Conservation (phyloP, 1,140 invertebrate genomes). For the Chrysomallon squamiferum region DNA sequence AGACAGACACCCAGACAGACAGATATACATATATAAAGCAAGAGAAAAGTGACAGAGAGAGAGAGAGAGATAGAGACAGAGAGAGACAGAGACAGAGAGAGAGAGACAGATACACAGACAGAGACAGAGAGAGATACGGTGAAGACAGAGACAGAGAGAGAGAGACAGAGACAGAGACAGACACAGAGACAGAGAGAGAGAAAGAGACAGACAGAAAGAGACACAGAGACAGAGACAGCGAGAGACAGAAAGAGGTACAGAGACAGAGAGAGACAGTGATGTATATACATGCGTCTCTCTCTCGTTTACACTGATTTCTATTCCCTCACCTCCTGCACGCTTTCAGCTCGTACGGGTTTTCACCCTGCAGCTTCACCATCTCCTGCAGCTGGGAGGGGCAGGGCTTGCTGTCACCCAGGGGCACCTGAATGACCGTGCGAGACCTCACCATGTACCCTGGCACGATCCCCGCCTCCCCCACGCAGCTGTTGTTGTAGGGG, state of each 20-base stretch:
- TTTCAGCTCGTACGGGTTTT: constrained; percentile 35
- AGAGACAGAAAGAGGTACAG: background rate
- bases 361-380: constrained; percentile 50
- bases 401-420: constrained; percentile 63
- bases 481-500: constrained; percentile 59
- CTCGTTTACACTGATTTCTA: background rate
- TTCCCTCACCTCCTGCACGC: constrained; percentile 63
- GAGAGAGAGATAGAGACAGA: too few relatives aligned
- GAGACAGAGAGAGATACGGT: too few relatives aligned
- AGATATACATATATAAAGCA: too few relatives aligned
- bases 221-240: background rate
- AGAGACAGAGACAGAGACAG: background rate
- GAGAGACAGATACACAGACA: too few relatives aligned
- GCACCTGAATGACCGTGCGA: constrained; percentile 60
- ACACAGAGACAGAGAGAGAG: background rate
- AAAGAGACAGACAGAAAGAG: too few relatives aligned
- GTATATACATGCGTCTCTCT: too few relatives aligned
- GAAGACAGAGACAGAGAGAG: too few relatives aligned
- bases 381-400: constrained; percentile 64
- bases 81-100: too few relatives aligned
- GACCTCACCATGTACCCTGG: constrained; percentile 60
- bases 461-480: constrained; percentile 54
- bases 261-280: too few relatives aligned
- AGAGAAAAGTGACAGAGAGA: too few relatives aligned
- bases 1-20: too few relatives aligned